phyloP scores from a whole-genome alignment of 2,113 vertebrate genomes.

The Semicossyphus pulcher region DNA sequence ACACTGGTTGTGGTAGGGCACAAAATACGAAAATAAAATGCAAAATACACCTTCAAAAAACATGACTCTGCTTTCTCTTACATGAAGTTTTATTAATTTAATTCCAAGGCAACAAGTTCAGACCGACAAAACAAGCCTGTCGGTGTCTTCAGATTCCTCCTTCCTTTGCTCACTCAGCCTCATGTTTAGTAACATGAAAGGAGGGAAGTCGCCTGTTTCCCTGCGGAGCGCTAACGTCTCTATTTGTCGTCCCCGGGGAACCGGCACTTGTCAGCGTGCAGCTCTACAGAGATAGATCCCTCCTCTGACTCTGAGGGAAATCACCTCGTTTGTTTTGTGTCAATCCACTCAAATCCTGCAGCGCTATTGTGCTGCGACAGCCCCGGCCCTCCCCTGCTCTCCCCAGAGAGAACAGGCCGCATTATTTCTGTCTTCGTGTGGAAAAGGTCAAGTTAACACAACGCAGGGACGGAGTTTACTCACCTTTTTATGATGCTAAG shows the following conservation, averaged over 20 bases:
- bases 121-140: background rate
- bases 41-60: background rate
- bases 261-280: slow-evolving; percentile 66
- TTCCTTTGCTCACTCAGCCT: slow-evolving; percentile 21
- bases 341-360: slow-evolving; percentile 75
- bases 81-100: background rate
- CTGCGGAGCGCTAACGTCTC: slow-evolving; percentile 76
- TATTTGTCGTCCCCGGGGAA: slow-evolving; percentile 77
- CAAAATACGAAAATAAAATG: background rate
- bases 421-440: slow-evolving; percentile 16
- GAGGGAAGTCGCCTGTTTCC: slow-evolving; percentile 58
- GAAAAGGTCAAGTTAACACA: slow-evolving; percentile 45
- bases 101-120: slow-evolving; percentile 2
- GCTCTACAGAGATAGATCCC: slow-evolving; percentile 63
- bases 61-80: slow-evolving; percentile 22
- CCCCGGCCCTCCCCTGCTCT: slow-evolving; percentile 32
- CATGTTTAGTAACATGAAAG: slow-evolving; percentile 71
- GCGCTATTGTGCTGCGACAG: slow-evolving; percentile 52
- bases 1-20: background rate
- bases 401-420: slow-evolving; percentile 38
- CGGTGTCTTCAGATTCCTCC: slow-evolving; percentile 17
- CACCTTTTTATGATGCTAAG: slow-evolving; percentile 10
- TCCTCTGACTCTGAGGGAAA: slow-evolving; percentile 68
- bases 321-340: slow-evolving; percentile 79
- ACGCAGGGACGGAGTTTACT: slow-evolving; percentile 4